These are phyloP conservation scores for Plagodis dolabraria DNA, from an alignment of 2,888 invertebrate genomes.

Conservation along the genomic window DNA sequence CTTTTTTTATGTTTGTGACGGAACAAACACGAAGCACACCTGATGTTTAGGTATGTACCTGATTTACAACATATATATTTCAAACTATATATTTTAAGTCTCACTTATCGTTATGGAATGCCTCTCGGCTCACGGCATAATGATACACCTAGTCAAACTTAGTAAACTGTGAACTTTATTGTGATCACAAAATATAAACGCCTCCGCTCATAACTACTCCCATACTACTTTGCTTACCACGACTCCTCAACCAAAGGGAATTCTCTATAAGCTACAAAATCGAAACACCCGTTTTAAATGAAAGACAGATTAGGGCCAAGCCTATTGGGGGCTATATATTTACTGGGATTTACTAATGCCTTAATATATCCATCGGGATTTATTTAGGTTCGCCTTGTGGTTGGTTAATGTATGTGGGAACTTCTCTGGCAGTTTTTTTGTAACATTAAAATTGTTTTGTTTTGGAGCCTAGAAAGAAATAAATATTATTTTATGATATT, in stretches of 20 bases:
- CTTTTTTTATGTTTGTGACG: too few species aligned
- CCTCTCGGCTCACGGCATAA: too few species aligned
- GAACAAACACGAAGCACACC: too few species aligned
- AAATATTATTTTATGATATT: too few species aligned
- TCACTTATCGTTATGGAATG: too few species aligned
- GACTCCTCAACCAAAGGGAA: slow-evolving; percentile 25
- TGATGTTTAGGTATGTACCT: too few species aligned
- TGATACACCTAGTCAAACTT: too few species aligned
- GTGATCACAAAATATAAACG: not conserved
- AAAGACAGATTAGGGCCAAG: slow-evolving; percentile 23
- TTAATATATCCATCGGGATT: slow-evolving; percentile 17
- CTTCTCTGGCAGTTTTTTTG: not conserved
- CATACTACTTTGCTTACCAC: not conserved
- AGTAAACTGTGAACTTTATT: too few species aligned
- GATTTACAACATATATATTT: too few species aligned
- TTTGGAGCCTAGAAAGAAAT: not conserved
- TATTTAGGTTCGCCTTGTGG: slow-evolving; percentile 26
- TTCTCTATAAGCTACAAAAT: slow-evolving; percentile 28
- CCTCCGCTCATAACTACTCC: not conserved
- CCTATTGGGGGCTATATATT: slow-evolving; percentile 32
- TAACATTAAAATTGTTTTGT: not conserved
- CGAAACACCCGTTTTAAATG: slow-evolving; percentile 32
- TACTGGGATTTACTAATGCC: slow-evolving; percentile 31
- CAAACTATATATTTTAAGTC: too few species aligned
- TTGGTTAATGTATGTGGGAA: slow-evolving; percentile 18